Evolutionary conservation across 2,888 invertebrate genomes (phyloP), one percentile per base, ranked within the genome.

Genomic region (Craniophora ligustri): DNA sequence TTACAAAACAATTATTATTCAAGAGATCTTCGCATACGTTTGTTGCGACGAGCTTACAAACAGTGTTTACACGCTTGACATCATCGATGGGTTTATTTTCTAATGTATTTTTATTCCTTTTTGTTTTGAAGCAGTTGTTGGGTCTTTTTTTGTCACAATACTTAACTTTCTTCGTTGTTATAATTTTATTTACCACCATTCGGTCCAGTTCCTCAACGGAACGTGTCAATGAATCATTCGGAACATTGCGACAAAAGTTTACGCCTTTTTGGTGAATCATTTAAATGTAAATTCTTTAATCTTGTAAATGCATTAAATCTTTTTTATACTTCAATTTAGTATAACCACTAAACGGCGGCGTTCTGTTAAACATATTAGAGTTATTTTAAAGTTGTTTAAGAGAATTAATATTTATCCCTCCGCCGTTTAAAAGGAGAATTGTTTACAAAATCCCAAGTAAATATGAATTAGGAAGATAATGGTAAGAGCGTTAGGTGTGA

Each of bases 401-500:
- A 21, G 7, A 8, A 31, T 55, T 46, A 26, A 15, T 69, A 58
- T 55, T 46, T 46, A 21, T 51, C 45, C 54, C 40, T 67, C 62
- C 57, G 49, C 54, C 55, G 57, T 48, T 39, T 48, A 40, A 39
- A 41, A 59, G 48, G 44, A 62, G 23, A 39, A 63, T 67, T 69
- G 67, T 78, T 76, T 70, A 55, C 45, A 48, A 41, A 49, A 51
- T 65, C 51, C 65, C 62, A 67, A 67, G 62, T 68, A 72, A 78
- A 79, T 67, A 74, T 66, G 61, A 75, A 74, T 69, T 64, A 67
- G 47, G 47, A 49, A 54, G 61, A 70, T 70, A 70, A 74, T 59
- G 47, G 56, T 50, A 51, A 14, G 56, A 38, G 46, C 50, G 35
- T 39, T 13, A 51, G 51, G 61, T 62, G 67, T 56, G 65, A 76